These are phyloP conservation scores for Cheilosia vulpina DNA, from an alignment of 2,888 invertebrate species.

Conservation along the genomic window DNA sequence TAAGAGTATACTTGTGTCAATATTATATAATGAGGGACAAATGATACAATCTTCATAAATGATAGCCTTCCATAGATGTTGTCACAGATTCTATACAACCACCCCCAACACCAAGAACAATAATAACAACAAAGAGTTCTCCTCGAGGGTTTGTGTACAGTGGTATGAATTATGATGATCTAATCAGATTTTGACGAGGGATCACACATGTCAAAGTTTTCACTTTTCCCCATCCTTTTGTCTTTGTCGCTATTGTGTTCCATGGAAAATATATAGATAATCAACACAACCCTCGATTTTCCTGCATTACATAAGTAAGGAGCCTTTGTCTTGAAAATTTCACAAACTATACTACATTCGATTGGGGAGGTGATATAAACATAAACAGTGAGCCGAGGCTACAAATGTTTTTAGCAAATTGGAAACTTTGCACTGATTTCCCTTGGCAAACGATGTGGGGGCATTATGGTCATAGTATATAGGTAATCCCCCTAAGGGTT, in stretches of 20 bases:
- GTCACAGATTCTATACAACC: neutral
- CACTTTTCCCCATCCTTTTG: constrained; percentile 2
- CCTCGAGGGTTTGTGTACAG: constrained; percentile 17
- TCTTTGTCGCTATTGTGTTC: neutral
- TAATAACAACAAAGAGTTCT: neutral
- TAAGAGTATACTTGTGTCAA: constrained; percentile 37
- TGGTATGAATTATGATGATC: constrained; percentile 68
- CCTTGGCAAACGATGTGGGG: constrained; percentile 31
- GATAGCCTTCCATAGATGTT: constrained; percentile 17
- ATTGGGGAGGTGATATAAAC: constrained; percentile 36
- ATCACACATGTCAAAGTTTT: constrained; percentile 63
- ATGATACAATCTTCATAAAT: constrained; percentile 60
- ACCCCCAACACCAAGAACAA: neutral
- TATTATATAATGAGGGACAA: constrained; percentile 63
- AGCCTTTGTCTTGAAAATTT: constrained; percentile 55
- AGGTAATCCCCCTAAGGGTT: constrained; percentile 45
- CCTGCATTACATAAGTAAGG: constrained; percentile 14
- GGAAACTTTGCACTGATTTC: constrained; percentile 39
- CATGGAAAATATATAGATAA: neutral
- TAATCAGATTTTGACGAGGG: constrained; percentile 72
- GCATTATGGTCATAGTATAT: neutral
- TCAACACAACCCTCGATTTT: constrained; percentile 22
- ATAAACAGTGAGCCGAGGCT: constrained; percentile 13
- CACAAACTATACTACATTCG: constrained; percentile 39
- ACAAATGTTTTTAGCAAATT: neutral